Conservation (phyloP, 2,113 vertebrate species). For the Perca fluviatilis region DNA sequence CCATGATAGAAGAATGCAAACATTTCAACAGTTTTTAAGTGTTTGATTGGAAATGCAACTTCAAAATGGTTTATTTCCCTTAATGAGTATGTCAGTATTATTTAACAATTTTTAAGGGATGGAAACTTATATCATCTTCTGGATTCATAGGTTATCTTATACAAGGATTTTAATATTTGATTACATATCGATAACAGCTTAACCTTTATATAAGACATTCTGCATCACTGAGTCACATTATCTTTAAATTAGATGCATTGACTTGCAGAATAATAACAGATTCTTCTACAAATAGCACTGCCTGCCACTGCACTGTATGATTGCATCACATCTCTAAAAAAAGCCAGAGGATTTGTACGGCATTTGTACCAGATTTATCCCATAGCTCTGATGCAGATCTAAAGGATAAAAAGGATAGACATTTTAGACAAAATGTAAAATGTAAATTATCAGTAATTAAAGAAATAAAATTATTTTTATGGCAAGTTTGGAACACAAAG, state of each 20-base stretch:
- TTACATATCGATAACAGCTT: slow-evolving; percentile 27
- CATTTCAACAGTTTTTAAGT: neutral
- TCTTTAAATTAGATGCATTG: slow-evolving; percentile 17
- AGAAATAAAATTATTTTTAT: neutral
- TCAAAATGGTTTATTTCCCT: slow-evolving; percentile 4
- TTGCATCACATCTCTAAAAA: slow-evolving; percentile 10
- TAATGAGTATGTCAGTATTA: slow-evolving; percentile 7
- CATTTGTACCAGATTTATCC: slow-evolving; percentile 7
- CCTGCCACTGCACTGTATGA: neutral
- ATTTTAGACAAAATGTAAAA: slow-evolving; percentile 12
- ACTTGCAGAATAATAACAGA: slow-evolving; percentile 6
- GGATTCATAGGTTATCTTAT: slow-evolving; percentile 21
- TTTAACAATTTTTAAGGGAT: slow-evolving; percentile 24
- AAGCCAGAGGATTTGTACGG: slow-evolving; percentile 5
- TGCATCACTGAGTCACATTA: slow-evolving; percentile 14
- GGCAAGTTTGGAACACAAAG: slow-evolving; percentile 18
- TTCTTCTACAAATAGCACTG: neutral
- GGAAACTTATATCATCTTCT: slow-evolving; percentile 15
- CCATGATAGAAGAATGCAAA: neutral
- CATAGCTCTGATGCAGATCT: slow-evolving; percentile 3
- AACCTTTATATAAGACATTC: slow-evolving; percentile 44
- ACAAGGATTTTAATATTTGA: slow-evolving; percentile 29
- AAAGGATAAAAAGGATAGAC: neutral
- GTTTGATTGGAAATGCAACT: slow-evolving; percentile 1
- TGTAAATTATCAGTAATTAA: slow-evolving; percentile 16